These are phyloP conservation scores for Oncorhynchus nerka DNA, from an alignment of 2,113 vertebrate species.

Conservation along the genomic window DNA sequence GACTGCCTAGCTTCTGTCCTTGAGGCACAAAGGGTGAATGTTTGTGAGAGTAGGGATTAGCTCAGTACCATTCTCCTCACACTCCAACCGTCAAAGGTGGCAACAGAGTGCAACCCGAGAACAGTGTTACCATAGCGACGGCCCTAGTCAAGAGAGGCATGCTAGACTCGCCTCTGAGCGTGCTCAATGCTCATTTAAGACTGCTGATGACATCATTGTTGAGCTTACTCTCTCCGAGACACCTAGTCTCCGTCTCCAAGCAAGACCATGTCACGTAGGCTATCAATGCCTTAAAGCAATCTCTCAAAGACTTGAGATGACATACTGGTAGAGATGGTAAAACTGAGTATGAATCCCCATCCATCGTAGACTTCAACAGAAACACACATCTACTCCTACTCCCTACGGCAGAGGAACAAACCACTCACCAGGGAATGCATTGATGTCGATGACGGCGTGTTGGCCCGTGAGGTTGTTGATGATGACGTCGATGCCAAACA, in stretches of 20 bases:
- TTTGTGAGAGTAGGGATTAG: not conserved
- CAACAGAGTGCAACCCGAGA: slow-evolving; percentile 18
- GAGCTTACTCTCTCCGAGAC: not conserved
- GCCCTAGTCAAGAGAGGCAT: not conserved
- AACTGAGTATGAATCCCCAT: too few species aligned
- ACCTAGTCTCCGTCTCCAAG: not conserved
- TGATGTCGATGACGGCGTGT: slow-evolving; percentile 95
- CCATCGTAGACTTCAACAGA: too few species aligned
- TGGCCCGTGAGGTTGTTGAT: slow-evolving; percentile 98
- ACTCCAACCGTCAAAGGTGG: not conserved
- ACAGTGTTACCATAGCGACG: slow-evolving; percentile 6
- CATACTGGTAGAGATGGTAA: too few species aligned
- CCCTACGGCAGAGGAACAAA: not conserved
- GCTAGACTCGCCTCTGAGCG: not conserved
- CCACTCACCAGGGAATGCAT: slow-evolving; percentile 92
- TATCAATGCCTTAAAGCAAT: too few species aligned
- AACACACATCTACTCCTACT: too few species aligned
- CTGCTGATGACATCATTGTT: not conserved
- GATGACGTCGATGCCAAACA: slow-evolving; percentile 97
- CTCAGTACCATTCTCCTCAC: not conserved
- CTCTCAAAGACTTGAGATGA: too few species aligned
- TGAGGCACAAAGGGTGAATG: not conserved
- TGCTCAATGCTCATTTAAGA: not conserved
- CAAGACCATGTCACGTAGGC: not conserved
- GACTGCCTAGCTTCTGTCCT: not conserved